These are phyloP conservation scores for Vombatus ursinus DNA, from an alignment of 2,113 vertebrate species.

Conservation along the genomic window DNA sequence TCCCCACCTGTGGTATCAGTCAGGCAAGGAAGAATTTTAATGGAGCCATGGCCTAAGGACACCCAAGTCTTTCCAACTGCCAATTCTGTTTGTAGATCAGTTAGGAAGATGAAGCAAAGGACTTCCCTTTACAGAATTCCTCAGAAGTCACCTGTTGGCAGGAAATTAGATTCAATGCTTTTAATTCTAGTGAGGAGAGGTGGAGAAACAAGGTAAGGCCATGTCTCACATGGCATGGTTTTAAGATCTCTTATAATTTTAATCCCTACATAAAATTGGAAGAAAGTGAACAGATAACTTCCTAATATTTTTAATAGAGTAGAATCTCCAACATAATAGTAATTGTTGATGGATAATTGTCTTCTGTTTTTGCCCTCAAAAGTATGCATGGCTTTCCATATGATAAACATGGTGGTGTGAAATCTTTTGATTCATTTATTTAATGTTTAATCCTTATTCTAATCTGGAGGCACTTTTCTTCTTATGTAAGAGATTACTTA, in stretches of 20 bases:
- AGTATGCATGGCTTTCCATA: conserved; percentile 32
- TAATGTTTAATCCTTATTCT: conserved; percentile 16
- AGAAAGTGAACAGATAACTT: not conserved
- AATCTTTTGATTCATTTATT: conserved; percentile 49
- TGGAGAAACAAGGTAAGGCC: not conserved
- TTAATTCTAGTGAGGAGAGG: not conserved
- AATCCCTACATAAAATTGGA: not conserved
- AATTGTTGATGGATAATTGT: conserved; percentile 5
- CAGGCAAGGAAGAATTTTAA: not conserved
- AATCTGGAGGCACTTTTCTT: not conserved
- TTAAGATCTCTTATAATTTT: not conserved
- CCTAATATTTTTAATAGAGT: not conserved
- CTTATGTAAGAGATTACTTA: conserved; percentile 6
- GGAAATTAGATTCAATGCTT: not conserved
- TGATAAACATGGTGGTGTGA: conserved; percentile 45
- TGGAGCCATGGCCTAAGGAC: not conserved
- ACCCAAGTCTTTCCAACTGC: not conserved
- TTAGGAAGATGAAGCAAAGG: conserved; percentile 18
- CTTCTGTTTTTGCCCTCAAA: conserved; percentile 25
- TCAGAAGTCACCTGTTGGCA: conserved; percentile 30
- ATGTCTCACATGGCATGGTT: not conserved
- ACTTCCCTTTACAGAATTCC: conserved; percentile 6
- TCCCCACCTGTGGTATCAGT: not conserved
- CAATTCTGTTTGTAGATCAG: not conserved
- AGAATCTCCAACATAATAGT: not conserved